Conservation (phyloP, 2,888 invertebrate genomes). For the Salticus scenicus region DNA sequence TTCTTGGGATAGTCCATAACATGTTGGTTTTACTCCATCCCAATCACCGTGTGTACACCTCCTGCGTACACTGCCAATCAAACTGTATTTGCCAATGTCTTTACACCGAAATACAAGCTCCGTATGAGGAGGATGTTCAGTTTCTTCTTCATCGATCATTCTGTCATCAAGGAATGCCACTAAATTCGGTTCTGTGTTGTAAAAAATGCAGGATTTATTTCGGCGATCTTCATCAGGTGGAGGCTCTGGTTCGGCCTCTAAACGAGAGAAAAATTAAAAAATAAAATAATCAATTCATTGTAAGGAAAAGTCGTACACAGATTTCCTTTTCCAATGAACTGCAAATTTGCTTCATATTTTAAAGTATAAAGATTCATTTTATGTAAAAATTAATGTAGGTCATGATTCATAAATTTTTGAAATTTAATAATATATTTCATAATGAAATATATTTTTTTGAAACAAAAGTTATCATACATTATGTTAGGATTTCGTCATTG, state of each 20-base stretch:
- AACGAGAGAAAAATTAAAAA: not conserved
- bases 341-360: no score
- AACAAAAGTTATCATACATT: no score
- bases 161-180: slow-evolving; percentile 88
- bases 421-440: no score
- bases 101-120: slow-evolving; percentile 83
- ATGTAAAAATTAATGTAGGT: no score
- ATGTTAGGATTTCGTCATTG: no score
- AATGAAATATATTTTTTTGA: no score
- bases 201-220: slow-evolving; percentile 85
- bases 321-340: no score
- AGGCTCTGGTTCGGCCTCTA: slow-evolving; percentile 52
- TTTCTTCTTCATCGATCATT: slow-evolving; percentile 84
- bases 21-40: slow-evolving; percentile 86
- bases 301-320: no score
- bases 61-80: slow-evolving; percentile 84
- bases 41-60: slow-evolving; percentile 87
- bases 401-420: no score
- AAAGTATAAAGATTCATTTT: no score
- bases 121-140: slow-evolving; percentile 86
- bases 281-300: no score
- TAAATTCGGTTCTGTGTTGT: slow-evolving; percentile 86
- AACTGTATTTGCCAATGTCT: slow-evolving; percentile 90
- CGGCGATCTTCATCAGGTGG: slow-evolving; percentile 54
- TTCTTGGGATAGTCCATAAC: slow-evolving; percentile 88